Evolutionary conservation across 2,888 invertebrate species (phyloP).

Genomic region (Magallana nippona): DNA sequence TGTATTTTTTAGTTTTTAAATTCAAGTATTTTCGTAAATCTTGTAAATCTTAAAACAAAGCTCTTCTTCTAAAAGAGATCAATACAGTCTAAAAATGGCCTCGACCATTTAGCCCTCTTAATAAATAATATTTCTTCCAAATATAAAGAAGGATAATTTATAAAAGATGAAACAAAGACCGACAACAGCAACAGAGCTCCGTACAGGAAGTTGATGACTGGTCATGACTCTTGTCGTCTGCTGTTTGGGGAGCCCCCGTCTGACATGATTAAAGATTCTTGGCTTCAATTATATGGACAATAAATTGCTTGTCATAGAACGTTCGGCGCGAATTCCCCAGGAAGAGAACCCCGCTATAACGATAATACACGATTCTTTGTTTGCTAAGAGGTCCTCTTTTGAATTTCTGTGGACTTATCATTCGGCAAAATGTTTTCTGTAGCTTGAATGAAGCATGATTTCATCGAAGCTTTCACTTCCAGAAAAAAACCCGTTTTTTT

Average conservation of each 20-base stretch:
- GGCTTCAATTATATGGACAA: neutral
- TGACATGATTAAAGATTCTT: neutral
- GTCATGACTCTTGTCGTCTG: neutral
- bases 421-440: too few species aligned
- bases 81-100: too few species aligned
- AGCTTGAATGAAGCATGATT: too few species aligned
- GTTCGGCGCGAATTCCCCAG: neutral
- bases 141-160: neutral
- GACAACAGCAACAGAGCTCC: neutral
- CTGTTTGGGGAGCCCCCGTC: neutral
- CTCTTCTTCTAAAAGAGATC: too few species aligned
- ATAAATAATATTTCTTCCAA: neutral
- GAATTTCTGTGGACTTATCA: neutral
- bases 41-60: too few species aligned
- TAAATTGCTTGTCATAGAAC: conserved; percentile 11
- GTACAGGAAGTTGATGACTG: neutral
- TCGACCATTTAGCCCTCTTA: too few species aligned
- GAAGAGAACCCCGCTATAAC: neutral
- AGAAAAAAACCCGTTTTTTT: too few species aligned
- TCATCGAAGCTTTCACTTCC: too few species aligned
- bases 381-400: neutral
- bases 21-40: too few species aligned
- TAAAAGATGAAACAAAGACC: neutral
- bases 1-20: too few species aligned
- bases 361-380: neutral